Base-by-base conservation (phyloP, 2,797 vertebrate species). In the Siniperca scherzeri region DNA sequence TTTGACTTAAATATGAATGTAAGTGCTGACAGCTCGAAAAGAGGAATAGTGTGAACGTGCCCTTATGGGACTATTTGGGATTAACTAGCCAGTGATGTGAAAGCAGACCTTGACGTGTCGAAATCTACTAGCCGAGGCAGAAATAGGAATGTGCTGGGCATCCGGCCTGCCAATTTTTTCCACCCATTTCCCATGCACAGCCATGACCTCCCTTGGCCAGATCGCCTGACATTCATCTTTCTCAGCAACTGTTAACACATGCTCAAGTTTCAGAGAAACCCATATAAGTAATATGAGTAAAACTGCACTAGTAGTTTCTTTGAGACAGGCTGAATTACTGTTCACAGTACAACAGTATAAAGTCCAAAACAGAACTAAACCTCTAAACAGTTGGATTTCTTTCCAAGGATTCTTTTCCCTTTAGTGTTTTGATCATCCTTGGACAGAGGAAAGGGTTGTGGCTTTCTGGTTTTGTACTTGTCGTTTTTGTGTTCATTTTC, bases 251-350 rank as follows among this genome's bases (percentile, higher is more conserved):
- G 50, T 73, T 36, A 78, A 64, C 79, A 79, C 89, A 70, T 75
- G 67, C 83, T 93, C 77, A 38, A 40, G 84, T 91, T 86, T 89
- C 86, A 81, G 57, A 66, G 76, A 52, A 74, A 78, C 68, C 22
- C 48, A 50, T 9, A 48, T 69, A 84, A 46, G 77, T 82, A 77
- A 68, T 71, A 25, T 66, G 72, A 89, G 81, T 81, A 57, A 85
- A 87, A 78, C 33, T 30, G 66, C 52, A 30, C 48, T 48, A 2
- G 52, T 48, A 19, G 61, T 84, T 68, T 74, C 53, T 74, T 17
- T 11, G 17, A 27, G 38, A 74, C 70, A 3, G 59, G 52, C n/a
- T 69, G 48, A 42, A 70, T 87, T 77, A 56, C 66, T 42, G 60
- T 57, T 77, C 57, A 7, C 5, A 55, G 76, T 52, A 77, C 25